A percentile compares a stretch with the other conserved stretches of the same genome.
phyloP scores from a whole-genome alignment of 2,888 invertebrate genomes.

The Schizotus pectinicornis region DNA sequence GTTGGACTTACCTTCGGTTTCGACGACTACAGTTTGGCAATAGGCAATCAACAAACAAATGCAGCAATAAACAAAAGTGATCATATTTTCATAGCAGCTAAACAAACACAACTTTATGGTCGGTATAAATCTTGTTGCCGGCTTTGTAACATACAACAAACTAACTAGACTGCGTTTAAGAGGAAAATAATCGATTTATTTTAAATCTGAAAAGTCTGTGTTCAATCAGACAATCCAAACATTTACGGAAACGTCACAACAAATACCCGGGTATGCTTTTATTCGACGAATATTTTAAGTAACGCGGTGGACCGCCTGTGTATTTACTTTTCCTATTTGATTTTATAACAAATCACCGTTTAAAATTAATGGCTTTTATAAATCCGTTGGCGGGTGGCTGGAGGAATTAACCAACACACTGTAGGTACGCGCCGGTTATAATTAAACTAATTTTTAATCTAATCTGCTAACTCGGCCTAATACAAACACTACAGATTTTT shows the following conservation, averaged over 20 bases:
- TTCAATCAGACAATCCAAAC: slow-evolving; percentile 56
- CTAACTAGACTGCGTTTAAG: slow-evolving; percentile 30
- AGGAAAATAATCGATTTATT: slow-evolving; percentile 50
- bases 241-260: slow-evolving; percentile 57
- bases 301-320: background rate
- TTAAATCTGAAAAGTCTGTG: slow-evolving; percentile 50
- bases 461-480: slow-evolving; percentile 15
- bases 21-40: slow-evolving; percentile 33
- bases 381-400: background rate
- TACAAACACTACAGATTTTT: slow-evolving; percentile 35
- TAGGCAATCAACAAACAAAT: slow-evolving; percentile 37
- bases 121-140: slow-evolving; percentile 32
- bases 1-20: slow-evolving; percentile 25
- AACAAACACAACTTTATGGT: slow-evolving; percentile 39
- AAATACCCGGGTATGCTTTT: slow-evolving; percentile 46
- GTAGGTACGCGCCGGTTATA: background rate
- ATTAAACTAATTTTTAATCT: slow-evolving; percentile 27
- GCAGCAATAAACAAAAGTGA: slow-evolving; percentile 39
- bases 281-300: slow-evolving; percentile 44
- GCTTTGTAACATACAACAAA: slow-evolving; percentile 25
- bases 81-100: slow-evolving; percentile 44
- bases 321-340: slow-evolving; percentile 16
- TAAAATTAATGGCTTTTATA: slow-evolving; percentile 7
- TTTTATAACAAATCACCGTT: slow-evolving; percentile 20
- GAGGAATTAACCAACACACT: background rate